Evolutionary conservation across 2,888 invertebrate genomes (phyloP).

Genomic region (Panopea generosa): DNA sequence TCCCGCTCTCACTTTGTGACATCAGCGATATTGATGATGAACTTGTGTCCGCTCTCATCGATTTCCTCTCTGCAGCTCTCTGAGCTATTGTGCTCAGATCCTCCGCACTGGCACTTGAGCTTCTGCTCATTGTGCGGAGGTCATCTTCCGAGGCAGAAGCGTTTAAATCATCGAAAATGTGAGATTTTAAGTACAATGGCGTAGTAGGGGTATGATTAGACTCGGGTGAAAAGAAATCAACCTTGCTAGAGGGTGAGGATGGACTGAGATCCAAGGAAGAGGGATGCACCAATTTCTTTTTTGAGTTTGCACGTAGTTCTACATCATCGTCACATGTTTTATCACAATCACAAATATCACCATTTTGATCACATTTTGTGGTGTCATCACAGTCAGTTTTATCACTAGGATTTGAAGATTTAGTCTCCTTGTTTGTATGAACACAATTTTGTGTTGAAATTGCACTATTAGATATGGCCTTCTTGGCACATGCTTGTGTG

Average conservation of each 20-base stretch:
- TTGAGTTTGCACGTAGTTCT: background rate
- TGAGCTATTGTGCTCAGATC: slow-evolving; percentile 71
- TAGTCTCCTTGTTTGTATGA: slow-evolving; percentile 7
- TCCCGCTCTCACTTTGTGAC: slow-evolving; percentile 57
- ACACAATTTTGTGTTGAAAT: slow-evolving; percentile 27
- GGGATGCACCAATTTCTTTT: slow-evolving; percentile 12
- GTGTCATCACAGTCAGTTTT: slow-evolving; percentile 32
- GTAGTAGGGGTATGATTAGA: slow-evolving; percentile 60
- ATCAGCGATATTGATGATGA: slow-evolving; percentile 48
- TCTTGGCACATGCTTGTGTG: background rate
- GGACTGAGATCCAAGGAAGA: slow-evolving; percentile 15
- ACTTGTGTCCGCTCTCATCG: slow-evolving; percentile 32
- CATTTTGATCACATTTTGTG: slow-evolving; percentile 18
- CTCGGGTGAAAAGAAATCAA: slow-evolving; percentile 26
- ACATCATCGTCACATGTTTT: background rate
- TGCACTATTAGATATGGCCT: slow-evolving; percentile 10
- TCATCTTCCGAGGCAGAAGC: slow-evolving; percentile 71
- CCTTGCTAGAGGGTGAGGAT: background rate
- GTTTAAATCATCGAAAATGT: slow-evolving; percentile 66
- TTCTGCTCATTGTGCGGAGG: slow-evolving; percentile 71
- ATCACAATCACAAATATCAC: slow-evolving; percentile 28
- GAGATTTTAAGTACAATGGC: slow-evolving; percentile 72
- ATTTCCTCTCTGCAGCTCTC: slow-evolving; percentile 50
- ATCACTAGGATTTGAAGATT: slow-evolving; percentile 3
- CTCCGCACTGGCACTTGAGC: slow-evolving; percentile 80